Evolutionary conservation across 2,888 invertebrate species (phyloP).

Genomic region (Stictocephala bisonia): DNA sequence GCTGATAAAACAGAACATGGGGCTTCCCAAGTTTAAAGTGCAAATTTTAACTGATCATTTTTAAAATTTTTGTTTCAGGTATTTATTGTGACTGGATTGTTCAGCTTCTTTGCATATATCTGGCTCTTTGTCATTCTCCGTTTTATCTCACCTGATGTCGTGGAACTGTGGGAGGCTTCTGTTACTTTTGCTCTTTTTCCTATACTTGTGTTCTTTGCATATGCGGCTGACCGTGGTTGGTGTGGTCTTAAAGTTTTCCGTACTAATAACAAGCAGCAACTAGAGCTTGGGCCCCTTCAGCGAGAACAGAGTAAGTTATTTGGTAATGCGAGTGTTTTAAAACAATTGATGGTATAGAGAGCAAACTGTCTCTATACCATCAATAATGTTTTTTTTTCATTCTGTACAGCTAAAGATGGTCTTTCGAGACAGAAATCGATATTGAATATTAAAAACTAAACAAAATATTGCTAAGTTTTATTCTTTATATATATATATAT

Average conservation of each 20-base stretch:
- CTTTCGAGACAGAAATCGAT: too few species aligned
- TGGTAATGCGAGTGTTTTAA: not conserved
- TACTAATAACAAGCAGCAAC: slow-evolving; percentile 63
- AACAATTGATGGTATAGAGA: too few species aligned
- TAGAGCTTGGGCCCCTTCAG: slow-evolving; percentile 64
- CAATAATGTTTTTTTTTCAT: too few species aligned
- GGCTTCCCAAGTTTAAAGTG: too few species aligned
- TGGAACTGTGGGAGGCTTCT: slow-evolving; percentile 71
- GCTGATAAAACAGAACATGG: too few species aligned
- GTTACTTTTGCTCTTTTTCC: slow-evolving; percentile 70
- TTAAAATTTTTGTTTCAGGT: slow-evolving; percentile 60
- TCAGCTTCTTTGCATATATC: slow-evolving; percentile 70
- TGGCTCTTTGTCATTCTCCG: slow-evolving; percentile 69
- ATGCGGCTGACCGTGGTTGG: slow-evolving; percentile 67
- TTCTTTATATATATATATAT: too few species aligned
- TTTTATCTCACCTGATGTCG: slow-evolving; percentile 63
- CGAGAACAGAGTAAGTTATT: slow-evolving; percentile 49
- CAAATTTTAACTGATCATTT: slow-evolving; percentile 48
- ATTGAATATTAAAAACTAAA: too few species aligned
- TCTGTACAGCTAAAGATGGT: too few species aligned
- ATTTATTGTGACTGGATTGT: slow-evolving; percentile 65
- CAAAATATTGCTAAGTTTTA: too few species aligned
- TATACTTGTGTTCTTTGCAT: slow-evolving; percentile 68
- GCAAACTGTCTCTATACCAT: too few species aligned
- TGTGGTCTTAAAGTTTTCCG: slow-evolving; percentile 64